phyloP scores from a whole-genome alignment of 1,140 invertebrate genomes.

The Plutomurus gul region DNA sequence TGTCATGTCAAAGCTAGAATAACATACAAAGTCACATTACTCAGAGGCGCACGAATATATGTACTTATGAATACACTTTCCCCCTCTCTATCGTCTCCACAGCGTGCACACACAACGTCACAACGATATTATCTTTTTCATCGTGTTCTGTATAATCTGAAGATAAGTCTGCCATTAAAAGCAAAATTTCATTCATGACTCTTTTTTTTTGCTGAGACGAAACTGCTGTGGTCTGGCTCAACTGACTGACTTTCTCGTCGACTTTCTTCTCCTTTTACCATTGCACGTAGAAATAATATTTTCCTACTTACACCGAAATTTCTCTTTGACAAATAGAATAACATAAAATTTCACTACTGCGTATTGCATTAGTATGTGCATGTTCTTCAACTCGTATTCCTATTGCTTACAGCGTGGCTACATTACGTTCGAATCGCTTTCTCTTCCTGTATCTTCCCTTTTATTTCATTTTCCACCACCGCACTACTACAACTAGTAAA shows the following conservation, averaged over 20 bases:
- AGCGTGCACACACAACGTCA: neutral
- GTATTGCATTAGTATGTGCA: too few relatives aligned
- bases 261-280: too few relatives aligned
- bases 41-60: neutral
- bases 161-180: neutral
- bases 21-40: conserved; percentile 12
- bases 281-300: neutral
- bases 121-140: neutral
- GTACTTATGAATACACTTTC: neutral
- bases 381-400: neutral
- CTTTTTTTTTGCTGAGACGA: too few relatives aligned
- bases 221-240: neutral
- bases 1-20: conserved; percentile 4
- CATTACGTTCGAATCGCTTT: neutral
- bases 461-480: neutral
- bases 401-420: too few relatives aligned
- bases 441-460: neutral
- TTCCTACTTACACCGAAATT: neutral
- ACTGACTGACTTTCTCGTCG: too few relatives aligned
- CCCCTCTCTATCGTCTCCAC: neutral
- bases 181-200: neutral
- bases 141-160: neutral
- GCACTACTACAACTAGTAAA: too few relatives aligned
- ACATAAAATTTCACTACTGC: too few relatives aligned
- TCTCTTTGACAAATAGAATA: neutral